Percentiles rank a stretch among this genome's conserved stretches.
Conservation (phyloP, 23 tunicate genomes). For the Halocynthia roretzi region DNA sequence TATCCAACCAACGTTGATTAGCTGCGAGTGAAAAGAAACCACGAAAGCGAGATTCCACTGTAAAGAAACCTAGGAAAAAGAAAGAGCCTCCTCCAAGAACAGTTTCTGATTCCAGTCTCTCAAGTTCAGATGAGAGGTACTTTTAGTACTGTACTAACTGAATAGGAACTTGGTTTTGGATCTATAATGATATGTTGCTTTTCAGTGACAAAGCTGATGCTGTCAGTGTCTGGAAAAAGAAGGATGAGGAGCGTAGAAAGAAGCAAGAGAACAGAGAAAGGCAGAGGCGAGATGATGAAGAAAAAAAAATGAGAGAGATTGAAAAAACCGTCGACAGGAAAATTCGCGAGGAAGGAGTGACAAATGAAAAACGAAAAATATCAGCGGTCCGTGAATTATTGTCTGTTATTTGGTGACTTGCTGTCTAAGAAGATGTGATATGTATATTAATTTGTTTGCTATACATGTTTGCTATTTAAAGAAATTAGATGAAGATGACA, state of each 20-base stretch:
- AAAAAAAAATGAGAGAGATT: constrained; percentile 72
- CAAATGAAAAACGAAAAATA: neutral
- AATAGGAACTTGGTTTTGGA: too few relatives aligned
- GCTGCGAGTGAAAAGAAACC: constrained; percentile 3
- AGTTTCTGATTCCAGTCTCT: constrained; percentile 15
- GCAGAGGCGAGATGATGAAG: constrained; percentile 54
- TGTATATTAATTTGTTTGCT: too few relatives aligned
- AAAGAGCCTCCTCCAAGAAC: neutral
- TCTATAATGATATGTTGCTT: neutral
- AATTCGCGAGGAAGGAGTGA: constrained; percentile 27
- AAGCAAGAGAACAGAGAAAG: constrained; percentile 37
- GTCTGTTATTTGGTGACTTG: too few relatives aligned
- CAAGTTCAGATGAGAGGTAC: constrained; percentile 19
- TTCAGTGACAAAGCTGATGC: constrained; percentile 41
- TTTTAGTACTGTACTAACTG: neutral
- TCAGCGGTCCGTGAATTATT: too few relatives aligned
- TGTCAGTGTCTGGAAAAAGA: constrained; percentile 76
- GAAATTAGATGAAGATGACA: constrained; percentile 13
- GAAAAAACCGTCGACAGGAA: constrained; percentile 56
- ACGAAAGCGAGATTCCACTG: constrained; percentile 10
- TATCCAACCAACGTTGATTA: too few relatives aligned
- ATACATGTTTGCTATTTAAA: neutral
- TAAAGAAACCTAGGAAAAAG: constrained; percentile 24
- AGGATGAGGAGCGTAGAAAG: constrained; percentile 70
- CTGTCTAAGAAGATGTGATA: too few relatives aligned